A percentile compares a stretch with the other conserved stretches of the same genome.
Evolutionary conservation across 2,888 invertebrate genomes (phyloP).

Genomic region (Erannis defoliaria): DNA sequence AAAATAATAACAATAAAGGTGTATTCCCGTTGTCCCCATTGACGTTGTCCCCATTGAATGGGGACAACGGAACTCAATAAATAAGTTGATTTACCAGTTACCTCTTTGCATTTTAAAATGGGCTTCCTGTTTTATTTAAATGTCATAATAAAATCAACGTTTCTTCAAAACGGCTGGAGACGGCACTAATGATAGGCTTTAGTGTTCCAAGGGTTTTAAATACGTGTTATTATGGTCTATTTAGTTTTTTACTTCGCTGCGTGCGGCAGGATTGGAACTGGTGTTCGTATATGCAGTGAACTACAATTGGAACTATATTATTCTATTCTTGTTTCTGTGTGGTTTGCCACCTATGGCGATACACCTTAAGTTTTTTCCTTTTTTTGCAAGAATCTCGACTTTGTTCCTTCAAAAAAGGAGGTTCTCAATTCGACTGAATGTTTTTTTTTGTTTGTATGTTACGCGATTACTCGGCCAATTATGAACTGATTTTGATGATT

Average conservation of each 20-base stretch:
- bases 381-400: neutral
- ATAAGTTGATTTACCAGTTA: too few relatives aligned
- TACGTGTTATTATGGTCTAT: slow-evolving; percentile 15
- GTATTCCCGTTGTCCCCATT: too few relatives aligned
- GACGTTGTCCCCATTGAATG: too few relatives aligned
- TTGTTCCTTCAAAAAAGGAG: too few relatives aligned
- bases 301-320: slow-evolving; percentile 13
- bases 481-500: too few relatives aligned
- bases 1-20: too few relatives aligned
- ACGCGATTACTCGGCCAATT: too few relatives aligned
- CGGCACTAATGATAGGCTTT: slow-evolving; percentile 20
- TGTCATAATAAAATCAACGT: slow-evolving; percentile 1
- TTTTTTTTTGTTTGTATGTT: too few relatives aligned
- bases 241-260: slow-evolving; percentile 25
- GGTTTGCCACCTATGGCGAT: neutral
- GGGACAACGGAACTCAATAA: too few relatives aligned
- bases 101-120: neutral
- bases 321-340: neutral
- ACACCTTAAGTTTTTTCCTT: too few relatives aligned
- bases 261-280: slow-evolving; percentile 13
- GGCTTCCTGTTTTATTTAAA: slow-evolving; percentile 10
- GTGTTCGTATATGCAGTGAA: neutral
- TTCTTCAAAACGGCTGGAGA: neutral
- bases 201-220: slow-evolving; percentile 17
- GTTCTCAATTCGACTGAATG: too few relatives aligned